Base-by-base conservation (phyloP, 2,888 invertebrate genomes). In the Tetranychus truncatus region DNA sequence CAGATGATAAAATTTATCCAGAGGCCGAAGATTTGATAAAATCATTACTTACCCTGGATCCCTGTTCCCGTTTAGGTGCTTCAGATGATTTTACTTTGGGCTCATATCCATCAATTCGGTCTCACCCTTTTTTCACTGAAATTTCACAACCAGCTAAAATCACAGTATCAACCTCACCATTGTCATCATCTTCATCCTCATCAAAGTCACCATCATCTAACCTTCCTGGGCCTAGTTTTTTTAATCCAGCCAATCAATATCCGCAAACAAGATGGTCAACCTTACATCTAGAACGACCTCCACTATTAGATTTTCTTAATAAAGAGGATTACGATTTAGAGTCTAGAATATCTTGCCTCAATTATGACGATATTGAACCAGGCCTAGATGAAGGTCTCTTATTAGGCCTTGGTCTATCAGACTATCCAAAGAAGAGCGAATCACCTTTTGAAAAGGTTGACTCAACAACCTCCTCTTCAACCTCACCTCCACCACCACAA, bases 11-110 rank as follows among this genome's bases (percentile, higher is more conserved):
- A 55, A 96, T 99, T 83, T 88, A 90, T 79, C 86, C 87, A 77
- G 86, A 87, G 77, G 92, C 93, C n/a, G 89, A 89, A 83, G 91
- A 94, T 84, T 86, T 99, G 80, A 91, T 97, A 75, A 87, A 89
- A 81, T 88, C 89, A 81, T 86, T 97, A 78, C 85, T 97, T 81
- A 91, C 86, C 81, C 83, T 93, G 78, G 89, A 93, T 79, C 89
- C 92, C 9, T 85, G 84, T 11, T 86, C 91, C 80, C 87, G 97
- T 80, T 84, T 97, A 76, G 96, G 96, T 45, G 89, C 91, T 9
- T 84, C 84, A 75, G 93, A 93, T 86, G 84, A 84, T 74, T 77
- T 80, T 73, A 81, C 81, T 72, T 85, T 84, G 21, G 88, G 87
- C 34, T 83, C 83, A 5, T 95, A 95, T 82, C 87, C 88, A 71